These are phyloP conservation scores for Gorsachius magnificus DNA, from an alignment of 2,797 vertebrate species.

Conservation along the genomic window DNA sequence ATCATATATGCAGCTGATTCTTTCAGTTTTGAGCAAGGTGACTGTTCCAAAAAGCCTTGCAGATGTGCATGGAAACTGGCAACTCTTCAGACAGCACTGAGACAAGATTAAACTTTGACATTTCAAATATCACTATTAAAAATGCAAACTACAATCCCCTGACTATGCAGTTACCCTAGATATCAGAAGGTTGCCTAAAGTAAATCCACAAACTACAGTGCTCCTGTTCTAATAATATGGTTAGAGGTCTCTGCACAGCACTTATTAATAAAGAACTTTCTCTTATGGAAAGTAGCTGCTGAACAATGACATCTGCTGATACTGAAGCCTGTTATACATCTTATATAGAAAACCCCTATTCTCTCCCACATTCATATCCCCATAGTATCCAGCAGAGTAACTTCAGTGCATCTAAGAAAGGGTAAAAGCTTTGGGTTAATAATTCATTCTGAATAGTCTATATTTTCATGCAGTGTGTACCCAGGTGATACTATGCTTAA, in stretches of 20 bases:
- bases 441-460: conserved; percentile 31
- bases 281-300: conserved; percentile 4
- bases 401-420: conserved; percentile 21
- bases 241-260: conserved; percentile 4
- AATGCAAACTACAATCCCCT: neutral
- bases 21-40: neutral
- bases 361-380: neutral
- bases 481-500: conserved; percentile 5
- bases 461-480: conserved; percentile 21
- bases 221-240: neutral
- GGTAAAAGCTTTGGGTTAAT: conserved; percentile 52
- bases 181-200: neutral
- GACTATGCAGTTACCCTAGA: neutral
- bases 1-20: neutral
- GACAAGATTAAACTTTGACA: neutral
- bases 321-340: neutral
- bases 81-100: neutral
- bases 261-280: neutral
- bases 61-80: neutral
- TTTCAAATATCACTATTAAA: neutral
- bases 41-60: neutral
- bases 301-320: conserved; percentile 38
- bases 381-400: neutral
- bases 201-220: neutral
- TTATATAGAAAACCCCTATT: neutral